A percentile compares a stretch with the other conserved stretches of the same genome.
These are phyloP conservation scores for Drosophila planitibia DNA, from an alignment of 2,888 invertebrate species.

Conservation along the genomic window DNA sequence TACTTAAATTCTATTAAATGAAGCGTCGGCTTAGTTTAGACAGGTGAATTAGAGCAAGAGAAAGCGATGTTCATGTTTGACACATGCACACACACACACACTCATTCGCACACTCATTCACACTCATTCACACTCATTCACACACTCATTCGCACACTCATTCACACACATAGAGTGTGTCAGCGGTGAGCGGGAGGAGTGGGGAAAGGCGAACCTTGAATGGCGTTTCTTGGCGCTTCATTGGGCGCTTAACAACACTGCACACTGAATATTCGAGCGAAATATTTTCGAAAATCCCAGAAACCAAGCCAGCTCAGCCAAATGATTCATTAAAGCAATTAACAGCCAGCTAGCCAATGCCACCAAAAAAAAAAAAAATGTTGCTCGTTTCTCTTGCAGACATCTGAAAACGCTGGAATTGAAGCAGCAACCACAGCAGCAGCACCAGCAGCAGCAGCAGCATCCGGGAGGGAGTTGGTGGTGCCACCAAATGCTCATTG, in stretches of 20 bases:
- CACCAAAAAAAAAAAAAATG: conserved; percentile 16
- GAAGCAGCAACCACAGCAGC: neutral
- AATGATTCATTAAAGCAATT: conserved; percentile 66
- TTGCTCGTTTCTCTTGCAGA: conserved; percentile 53
- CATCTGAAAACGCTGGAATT: conserved; percentile 24
- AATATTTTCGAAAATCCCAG: conserved; percentile 6
- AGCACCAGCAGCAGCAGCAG: neutral
- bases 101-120: neutral
- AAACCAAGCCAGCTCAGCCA: conserved; percentile 5
- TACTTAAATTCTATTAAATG: neutral
- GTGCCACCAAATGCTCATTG: conserved; percentile 66
- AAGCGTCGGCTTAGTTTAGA: neutral
- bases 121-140: neutral
- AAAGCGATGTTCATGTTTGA: neutral
- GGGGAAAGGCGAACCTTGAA: conserved; percentile 4
- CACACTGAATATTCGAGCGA: neutral
- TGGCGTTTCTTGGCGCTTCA: conserved; percentile 11
- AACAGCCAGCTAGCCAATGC: conserved; percentile 34
- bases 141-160: neutral
- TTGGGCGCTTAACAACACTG: conserved; percentile 24
- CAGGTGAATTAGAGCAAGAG: conserved; percentile 2
- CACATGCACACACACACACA: neutral
- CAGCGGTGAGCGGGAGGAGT: neutral
- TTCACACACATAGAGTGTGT: neutral
- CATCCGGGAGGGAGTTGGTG: neutral